Evolutionary conservation across 1,140 invertebrate species (phyloP), one percentile per base, ranked within the genome.

Genomic region (Cotesia glomerata): DNA sequence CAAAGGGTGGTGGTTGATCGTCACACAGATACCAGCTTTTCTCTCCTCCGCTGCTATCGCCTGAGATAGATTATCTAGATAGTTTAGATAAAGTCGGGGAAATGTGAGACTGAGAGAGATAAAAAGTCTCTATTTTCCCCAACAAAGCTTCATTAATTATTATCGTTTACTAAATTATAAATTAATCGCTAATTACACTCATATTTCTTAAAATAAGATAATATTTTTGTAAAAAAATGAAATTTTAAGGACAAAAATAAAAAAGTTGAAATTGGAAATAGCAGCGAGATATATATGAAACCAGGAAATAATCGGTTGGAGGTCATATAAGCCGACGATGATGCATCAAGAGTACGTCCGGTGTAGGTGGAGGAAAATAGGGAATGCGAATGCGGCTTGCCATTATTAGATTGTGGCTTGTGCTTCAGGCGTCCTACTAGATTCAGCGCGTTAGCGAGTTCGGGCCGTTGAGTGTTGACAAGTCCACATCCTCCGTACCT

Each of bases 321-420:
- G 36, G 45, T 49, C 63, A 39, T 45, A 39, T n/a, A 45, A 49
- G n/a, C 45, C 16, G 9, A 51, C 36, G 63, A 49, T 49, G 45
- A 65, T 39, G 63, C 18, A 51, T 51, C 54, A 65, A 67, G 66
- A 51, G 71, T 26, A 72, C 62, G 34, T 66, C 61, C 45, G 49
- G 68, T 62, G 61, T 35, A 70, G 58, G 32, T 63, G 66, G 67
- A 71, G 75, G 59, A 81, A 80, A 81, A 81, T 81, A 72, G 76
- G 74, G 78, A 74, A 80, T 80, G 76, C 78, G 79, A 82, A 80
- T 84, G 80, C 79, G 83, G 82, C 79, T 74, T 76, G 77, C 82
- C 82, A 78, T 79, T 80, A 85, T 85, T 82, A 83, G 79, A 84
- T 84, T 84, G 82, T 73, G 81, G 82, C 76, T 77, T 81, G 82